These are phyloP conservation scores for Aricia agestis DNA, from an alignment of 1,140 invertebrate species.

Conservation along the genomic window DNA sequence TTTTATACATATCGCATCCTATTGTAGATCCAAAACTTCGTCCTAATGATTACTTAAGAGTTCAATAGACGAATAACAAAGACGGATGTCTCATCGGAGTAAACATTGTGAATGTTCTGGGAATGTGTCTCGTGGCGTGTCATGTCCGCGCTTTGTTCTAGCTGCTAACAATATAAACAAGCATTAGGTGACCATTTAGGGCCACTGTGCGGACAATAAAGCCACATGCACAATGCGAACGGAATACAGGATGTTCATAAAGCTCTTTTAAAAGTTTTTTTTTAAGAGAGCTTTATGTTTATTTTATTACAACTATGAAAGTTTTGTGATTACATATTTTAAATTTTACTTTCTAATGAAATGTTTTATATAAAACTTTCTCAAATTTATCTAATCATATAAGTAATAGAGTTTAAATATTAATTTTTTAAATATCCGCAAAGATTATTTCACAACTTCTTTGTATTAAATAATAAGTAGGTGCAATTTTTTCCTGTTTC, in stretches of 20 bases:
- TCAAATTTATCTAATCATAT: too few relatives aligned
- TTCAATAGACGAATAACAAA: neutral
- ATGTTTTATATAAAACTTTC: too few relatives aligned
- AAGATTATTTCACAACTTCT: too few relatives aligned
- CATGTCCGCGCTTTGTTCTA: slow-evolving; percentile 40
- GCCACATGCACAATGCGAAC: slow-evolving; percentile 34
- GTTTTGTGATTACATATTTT: too few relatives aligned
- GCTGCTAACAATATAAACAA: slow-evolving; percentile 47
- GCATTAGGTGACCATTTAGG: slow-evolving; percentile 46
- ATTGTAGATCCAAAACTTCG: neutral
- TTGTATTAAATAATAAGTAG: too few relatives aligned
- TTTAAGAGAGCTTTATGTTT: too few relatives aligned
- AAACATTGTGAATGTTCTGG: slow-evolving; percentile 22
- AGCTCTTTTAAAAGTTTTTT: slow-evolving; percentile 2
- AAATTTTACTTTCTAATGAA: too few relatives aligned
- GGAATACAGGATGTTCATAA: slow-evolving; percentile 35
- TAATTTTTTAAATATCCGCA: too few relatives aligned
- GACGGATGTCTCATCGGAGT: neutral
- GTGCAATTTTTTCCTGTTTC: too few relatives aligned
- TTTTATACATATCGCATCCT: too few relatives aligned
- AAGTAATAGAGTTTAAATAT: too few relatives aligned
- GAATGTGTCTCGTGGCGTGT: slow-evolving; percentile 25
- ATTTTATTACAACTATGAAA: too few relatives aligned
- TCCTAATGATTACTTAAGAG: neutral
- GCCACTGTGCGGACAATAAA: slow-evolving; percentile 55